Percentiles rank a stretch among this genome's conserved stretches.
phyloP scores from a whole-genome alignment of 2,113 vertebrate genomes.

The Passer montanus region DNA sequence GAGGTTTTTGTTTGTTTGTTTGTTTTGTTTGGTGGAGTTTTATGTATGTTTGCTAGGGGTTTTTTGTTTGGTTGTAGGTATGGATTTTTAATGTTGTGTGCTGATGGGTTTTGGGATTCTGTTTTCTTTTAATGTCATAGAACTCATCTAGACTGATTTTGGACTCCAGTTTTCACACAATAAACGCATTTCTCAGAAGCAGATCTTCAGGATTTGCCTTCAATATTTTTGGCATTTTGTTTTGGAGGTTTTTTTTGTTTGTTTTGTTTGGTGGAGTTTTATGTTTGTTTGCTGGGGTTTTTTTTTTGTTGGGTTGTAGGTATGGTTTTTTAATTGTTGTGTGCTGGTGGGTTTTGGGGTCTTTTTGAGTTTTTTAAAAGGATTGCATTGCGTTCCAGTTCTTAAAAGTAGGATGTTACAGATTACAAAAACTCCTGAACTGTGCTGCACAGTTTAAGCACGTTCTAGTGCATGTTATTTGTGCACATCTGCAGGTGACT shows the following conservation, averaged over 20 bases:
- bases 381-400: neutral
- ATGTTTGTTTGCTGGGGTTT: neutral
- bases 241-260: neutral
- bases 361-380: neutral
- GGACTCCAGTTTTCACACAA: neutral
- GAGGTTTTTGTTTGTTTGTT: neutral
- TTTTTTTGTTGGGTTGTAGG: neutral
- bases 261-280: neutral
- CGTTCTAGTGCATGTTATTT: neutral
- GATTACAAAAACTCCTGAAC: neutral
- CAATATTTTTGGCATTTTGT: neutral
- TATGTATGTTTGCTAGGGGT: neutral
- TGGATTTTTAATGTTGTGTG: neutral
- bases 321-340: neutral
- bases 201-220: neutral
- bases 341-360: neutral
- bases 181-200: neutral
- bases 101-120: neutral
- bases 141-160: neutral
- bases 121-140: neutral
- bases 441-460: neutral
- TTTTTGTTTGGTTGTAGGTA: neutral
- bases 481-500: neutral
- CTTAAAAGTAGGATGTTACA: neutral
- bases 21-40: neutral